These are phyloP conservation scores for Papilio polyxenes DNA, from an alignment of 1,140 invertebrate genomes.

Conservation along the genomic window DNA sequence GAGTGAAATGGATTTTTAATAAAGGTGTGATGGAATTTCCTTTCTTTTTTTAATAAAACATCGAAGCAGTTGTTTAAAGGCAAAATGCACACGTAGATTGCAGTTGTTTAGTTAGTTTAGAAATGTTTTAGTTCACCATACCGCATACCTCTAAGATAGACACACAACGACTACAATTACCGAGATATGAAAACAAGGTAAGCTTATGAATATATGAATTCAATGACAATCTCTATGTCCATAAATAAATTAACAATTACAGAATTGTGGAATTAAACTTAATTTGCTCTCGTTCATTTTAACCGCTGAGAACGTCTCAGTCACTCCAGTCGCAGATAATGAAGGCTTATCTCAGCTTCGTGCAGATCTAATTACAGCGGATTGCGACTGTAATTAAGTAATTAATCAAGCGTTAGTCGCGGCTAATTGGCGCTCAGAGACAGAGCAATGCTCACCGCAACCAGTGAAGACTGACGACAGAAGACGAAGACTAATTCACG, in stretches of 20 bases:
- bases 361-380: conserved; percentile 8
- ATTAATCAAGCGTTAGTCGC: conserved; percentile 8
- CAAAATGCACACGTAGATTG: too few species aligned
- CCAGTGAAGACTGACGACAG: not conserved
- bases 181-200: too few species aligned
- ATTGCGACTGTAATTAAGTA: conserved; percentile 7
- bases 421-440: conserved; percentile 7
- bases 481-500: not conserved
- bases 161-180: too few species aligned
- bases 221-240: too few species aligned
- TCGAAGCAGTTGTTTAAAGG: too few species aligned
- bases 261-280: not conserved
- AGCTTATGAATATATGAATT: too few species aligned
- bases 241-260: not conserved
- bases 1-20: not conserved
- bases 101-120: too few species aligned
- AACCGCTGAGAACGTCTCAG: not conserved
- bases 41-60: not conserved
- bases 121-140: too few species aligned
- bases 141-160: too few species aligned
- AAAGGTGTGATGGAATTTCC: not conserved
- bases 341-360: not conserved
- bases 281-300: not conserved
- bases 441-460: not conserved
- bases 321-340: not conserved